Evolutionary conservation across 2,113 vertebrate genomes (phyloP), one percentile per base, ranked within the genome.

Genomic region (Vicugna pacos): DNA sequence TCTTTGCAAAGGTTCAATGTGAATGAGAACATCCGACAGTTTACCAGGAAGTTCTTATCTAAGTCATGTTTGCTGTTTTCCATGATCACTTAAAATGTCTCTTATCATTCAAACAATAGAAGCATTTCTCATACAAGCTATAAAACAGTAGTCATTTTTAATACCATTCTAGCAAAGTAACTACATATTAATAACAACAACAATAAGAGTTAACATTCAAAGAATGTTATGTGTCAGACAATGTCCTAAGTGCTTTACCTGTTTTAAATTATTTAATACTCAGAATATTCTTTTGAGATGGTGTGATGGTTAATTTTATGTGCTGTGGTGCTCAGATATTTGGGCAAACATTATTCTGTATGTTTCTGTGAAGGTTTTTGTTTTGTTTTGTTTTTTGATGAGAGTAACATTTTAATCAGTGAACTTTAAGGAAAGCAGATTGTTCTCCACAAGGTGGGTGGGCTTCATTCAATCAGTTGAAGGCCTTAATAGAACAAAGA

Each of bases 251-350:
- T 48, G 10, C 2, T 46, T 75, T 65, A 65, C 3, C 28, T 14
- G 22, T 65, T 81, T 83, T 65, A 90, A 91, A 52, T 58, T 12
- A 81, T 42, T n/a, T 76, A 75, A 84, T 22, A 13, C 38, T 94
- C n/a, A 46, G n/a, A 83, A 89, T 35, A 76, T 88, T 72, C 46
- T 90, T 96, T 91, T 50, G 60, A 94, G 13, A 82, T 26, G 6
- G 6, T 48, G 0, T 46, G 46, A 70, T 75, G 12, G 56, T 76
- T 76, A 60, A 83, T 77, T 56, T 80, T 64, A 65, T 42, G 17
- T 69, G 52, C 11, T 64, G 22, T 20, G 24, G 10, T 26, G 52
- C 24, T 35, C 69, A 92, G 67, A 35, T 62, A 42, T 28, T 69
- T 96, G 54, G 24, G 16, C 42, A 89, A 62, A 90, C 8, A 48